Base-by-base conservation (phyloP, 2,888 invertebrate genomes). In the Rhopalosiphum nymphaeae region DNA sequence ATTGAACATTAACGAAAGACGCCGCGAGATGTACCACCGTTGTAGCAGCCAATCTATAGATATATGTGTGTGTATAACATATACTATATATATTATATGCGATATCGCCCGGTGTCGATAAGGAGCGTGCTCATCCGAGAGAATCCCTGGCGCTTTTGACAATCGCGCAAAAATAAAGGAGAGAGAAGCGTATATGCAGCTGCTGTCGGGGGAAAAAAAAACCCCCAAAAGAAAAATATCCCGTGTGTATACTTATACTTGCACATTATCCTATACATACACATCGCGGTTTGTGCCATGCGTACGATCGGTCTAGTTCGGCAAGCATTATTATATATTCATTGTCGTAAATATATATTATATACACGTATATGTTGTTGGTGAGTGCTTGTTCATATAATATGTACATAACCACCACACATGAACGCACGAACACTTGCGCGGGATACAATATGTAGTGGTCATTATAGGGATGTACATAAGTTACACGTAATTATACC, bases 91-190 rank as follows among this genome's bases (percentile, higher is more conserved):
- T 3, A 46, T 2, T 42, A 42, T 26, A 9, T n/a, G 13, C 44
- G n/a, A 85, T 78, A 78, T 16, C 85, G 57, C 87, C 92, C 92
- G 87, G 92, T 57, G 92, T 16, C 44, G 89, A 49, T 36, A n/a
- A 87, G 61, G 49, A 86, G 92, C 87, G 92, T 88, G 92, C 92
- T 92, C 92, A 92, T 88, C 92, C 92, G 92, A 92, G 49, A 67
- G 88, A 88, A 92, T 92, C 92, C 92, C 36, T 10, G 67, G 86
- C 67, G 92, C 92, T 92, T 92, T 88, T 88, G 61, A 92, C 88
- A 88, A 61, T 88, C 88, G 87, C 92, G 92, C 46, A 67, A 88
- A 49, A 36, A 78, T 29, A 87, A 67, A 49, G 46, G 67, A 85
- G 9, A 7, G 29, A 29, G 49, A 87, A 26, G 13, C 67, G 91